phyloP scores from a whole-genome alignment of 1,140 invertebrate species.

The Gryon sp. region DNA sequence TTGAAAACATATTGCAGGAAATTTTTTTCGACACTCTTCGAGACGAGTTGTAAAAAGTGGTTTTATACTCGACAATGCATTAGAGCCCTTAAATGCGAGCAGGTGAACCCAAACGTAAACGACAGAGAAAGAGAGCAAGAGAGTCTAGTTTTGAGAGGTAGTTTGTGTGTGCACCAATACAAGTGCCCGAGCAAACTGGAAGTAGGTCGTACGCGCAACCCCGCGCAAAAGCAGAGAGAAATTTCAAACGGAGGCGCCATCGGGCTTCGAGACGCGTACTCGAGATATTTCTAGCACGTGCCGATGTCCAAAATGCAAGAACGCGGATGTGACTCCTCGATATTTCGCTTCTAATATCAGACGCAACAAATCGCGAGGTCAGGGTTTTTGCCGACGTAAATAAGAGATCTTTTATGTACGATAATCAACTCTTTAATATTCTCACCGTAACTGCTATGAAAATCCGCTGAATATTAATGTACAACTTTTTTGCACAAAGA shows the following conservation, averaged over 20 bases:
- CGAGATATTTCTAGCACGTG: constrained; percentile 49
- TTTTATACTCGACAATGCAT: constrained; percentile 57
- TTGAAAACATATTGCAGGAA: constrained; percentile 37
- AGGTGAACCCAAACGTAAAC: constrained; percentile 45
- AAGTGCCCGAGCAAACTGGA: neutral
- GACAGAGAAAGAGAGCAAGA: no score
- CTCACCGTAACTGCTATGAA: no score
- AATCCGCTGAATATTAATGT: no score
- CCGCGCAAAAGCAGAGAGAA: constrained; percentile 44
- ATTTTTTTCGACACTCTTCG: constrained; percentile 35
- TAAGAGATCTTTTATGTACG: neutral
- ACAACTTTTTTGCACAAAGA: no score
- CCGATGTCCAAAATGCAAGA: constrained; percentile 37
- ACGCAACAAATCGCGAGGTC: constrained; percentile 12
- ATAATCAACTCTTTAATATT: neutral
- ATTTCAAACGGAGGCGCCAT: constrained; percentile 56
- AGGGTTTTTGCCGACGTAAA: constrained; percentile 16
- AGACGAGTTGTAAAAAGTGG: constrained; percentile 55
- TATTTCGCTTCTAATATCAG: constrained; percentile 10
- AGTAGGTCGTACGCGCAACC: constrained; percentile 45
- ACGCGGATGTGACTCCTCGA: constrained; percentile 36
- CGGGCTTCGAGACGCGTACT: constrained; percentile 17
- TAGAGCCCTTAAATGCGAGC: constrained; percentile 59
- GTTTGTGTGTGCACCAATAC: constrained; percentile 26
- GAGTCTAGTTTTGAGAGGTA: constrained; percentile 22